Evolutionary conservation across 2,888 invertebrate species (phyloP), one percentile per base, ranked within the genome.

Genomic region (Dryocosmus kuriphilus): DNA sequence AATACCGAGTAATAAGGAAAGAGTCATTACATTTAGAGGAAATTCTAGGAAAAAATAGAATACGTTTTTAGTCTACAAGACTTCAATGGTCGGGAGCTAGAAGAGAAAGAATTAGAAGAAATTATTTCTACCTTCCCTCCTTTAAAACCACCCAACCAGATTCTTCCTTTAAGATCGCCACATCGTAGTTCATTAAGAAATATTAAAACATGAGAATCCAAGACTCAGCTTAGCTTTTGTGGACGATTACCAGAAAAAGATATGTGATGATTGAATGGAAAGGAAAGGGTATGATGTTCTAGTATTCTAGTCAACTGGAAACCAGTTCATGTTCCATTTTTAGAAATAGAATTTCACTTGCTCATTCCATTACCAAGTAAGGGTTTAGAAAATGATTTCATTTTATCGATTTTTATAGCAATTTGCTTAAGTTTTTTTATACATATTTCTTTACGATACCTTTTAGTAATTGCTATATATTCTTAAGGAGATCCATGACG

Each of bases 1-100:
- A 51, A 51, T 51, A 51, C n/a, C 51, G 51, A 51, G 51, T 51
- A 8, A 51, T 51, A 51, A n/a, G n/a, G n/a, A 51, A 51, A 51
- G 51, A 51, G 51, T 51, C 51, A 51, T 51, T 51, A 51, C 51
- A 51, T n/a, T 51, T 51, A 51, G 51, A 51, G 51, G 51, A 51
- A 51, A 51, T 51, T 51, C n/a, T 51, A 51, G 51, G 51, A 5
- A 51, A 51, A 51, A 51, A 51, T 51, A 51, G 51, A 51, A n/a
- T 51, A 51, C 51, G 51, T 51, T 51, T 51, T 51, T 51, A 51
- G 51, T 11, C n/a, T 51, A 51, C 51, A 51, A n/a, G 51, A 51
- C 51, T 51, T 51, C 8, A 51, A 51, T 51, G 51, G 51, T 19
- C 51, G 51, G n/a, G 51, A 51, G n/a, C 51, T 51, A 5, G 51